Base-by-base conservation (phyloP, 2,888 invertebrate genomes). In the Tiliacea aurago region DNA sequence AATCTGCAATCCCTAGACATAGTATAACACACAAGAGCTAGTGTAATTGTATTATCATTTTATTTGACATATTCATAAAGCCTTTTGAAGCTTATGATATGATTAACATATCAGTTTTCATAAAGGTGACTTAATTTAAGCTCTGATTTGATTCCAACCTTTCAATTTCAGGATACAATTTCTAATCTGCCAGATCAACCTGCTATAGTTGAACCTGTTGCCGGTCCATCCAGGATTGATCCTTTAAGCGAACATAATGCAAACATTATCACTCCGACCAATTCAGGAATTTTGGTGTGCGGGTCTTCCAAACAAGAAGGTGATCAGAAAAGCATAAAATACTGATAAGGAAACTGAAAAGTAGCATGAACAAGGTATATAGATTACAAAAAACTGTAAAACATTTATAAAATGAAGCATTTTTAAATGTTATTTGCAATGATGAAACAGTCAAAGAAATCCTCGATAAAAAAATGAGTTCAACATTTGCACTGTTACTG, bases 121-220 rank as follows among this genome's bases (percentile, higher is more conserved):
- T 45, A 45, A 0, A 15, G 5, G 5, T 1, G 4, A 49, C 9
- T n/a, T 49, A 20, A 20, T 20, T 49, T 51, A 51, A 51, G 11
- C 28, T 28, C 28, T 28, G 49, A 49, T 23, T 58, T 58, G 0
- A 56, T 20, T 33, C 28, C 23, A 45, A 59, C 4, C 11, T 33
- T 45, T 61, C 0, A n/a, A n/a, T 67, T 61, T 47, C 62, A 67
- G 62, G 33, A 61, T 47, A 62, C 47, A 33, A 67, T 62, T 65
- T 55, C 37, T 37, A 66, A 66, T 47, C 7, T 37, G 59, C 28
- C 66, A 43, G 43, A 66, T n/a, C 66, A 37, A 62, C 33, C 13
- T 33, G 62, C 67, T n/a, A 4, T 47, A 62, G 37, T 68, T 47
- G 47, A 68, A 62, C 47, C 68, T 23, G 63, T 68, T 68, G 68